These are phyloP conservation scores for Creontiades dilutus DNA, from an alignment of 2,888 invertebrate species.

Conservation along the genomic window DNA sequence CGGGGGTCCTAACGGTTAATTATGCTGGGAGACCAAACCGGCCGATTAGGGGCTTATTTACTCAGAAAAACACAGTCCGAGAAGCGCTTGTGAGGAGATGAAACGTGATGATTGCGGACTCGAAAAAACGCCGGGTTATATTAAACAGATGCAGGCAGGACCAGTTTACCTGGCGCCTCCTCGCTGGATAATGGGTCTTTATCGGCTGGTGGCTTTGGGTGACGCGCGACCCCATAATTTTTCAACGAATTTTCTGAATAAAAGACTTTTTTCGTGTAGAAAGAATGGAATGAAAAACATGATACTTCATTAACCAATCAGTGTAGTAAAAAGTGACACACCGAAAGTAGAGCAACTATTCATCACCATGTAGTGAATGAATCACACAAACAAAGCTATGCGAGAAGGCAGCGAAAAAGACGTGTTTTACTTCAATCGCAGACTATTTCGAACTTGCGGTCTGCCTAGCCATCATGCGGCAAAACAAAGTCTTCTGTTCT, in stretches of 20 bases:
- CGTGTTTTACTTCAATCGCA: no score
- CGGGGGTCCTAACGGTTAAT: constrained; percentile 4
- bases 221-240: neutral
- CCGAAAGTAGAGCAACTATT: no score
- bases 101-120: constrained; percentile 50
- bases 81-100: constrained; percentile 32
- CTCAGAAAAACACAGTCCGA: constrained; percentile 31
- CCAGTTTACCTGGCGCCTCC: constrained; percentile 47
- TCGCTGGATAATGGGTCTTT: neutral
- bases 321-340: neutral
- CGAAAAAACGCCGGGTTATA: constrained; percentile 8
- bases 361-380: no score
- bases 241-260: neutral
- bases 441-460: no score
- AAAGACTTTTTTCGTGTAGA: neutral
- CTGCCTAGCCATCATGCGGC: no score
- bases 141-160: constrained; percentile 26
- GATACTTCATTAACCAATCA: neutral
- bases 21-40: neutral
- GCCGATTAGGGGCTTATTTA: constrained; percentile 48
- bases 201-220: neutral
- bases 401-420: no score
- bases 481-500: no score
- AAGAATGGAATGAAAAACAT: neutral
- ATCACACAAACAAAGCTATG: no score